Conservation (phyloP, 1,140 invertebrate species). For the Meloidogyne hapla region DNA sequence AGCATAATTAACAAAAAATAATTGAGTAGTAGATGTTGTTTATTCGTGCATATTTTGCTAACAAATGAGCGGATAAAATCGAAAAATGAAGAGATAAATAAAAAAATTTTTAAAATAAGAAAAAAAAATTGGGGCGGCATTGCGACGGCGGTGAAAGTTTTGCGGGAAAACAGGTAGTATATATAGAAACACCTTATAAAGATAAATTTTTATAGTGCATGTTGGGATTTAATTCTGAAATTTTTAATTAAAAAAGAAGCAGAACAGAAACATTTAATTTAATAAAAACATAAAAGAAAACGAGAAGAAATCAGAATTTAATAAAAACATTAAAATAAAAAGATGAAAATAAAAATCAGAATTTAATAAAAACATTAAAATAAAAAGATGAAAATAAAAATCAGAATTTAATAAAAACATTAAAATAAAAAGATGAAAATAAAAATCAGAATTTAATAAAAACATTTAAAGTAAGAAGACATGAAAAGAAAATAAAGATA, state of each 20-base stretch:
- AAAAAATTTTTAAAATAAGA: background rate
- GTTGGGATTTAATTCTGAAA: background rate
- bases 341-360: no score
- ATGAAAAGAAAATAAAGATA: no score
- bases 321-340: background rate
- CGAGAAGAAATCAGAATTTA: background rate
- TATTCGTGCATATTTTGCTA: background rate
- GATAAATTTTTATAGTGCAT: background rate
- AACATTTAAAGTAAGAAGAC: no score
- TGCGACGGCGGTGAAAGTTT: background rate
- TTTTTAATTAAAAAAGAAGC: background rate
- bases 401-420: no score
- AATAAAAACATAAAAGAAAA: background rate
- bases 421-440: no score
- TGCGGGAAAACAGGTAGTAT: background rate
- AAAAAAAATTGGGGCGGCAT: conserved; percentile 1
- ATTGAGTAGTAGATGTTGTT: background rate
- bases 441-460: background rate
- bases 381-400: no score
- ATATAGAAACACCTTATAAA: background rate
- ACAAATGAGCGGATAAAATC: background rate
- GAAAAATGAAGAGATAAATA: conserved; percentile 1
- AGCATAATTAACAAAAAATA: background rate
- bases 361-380: no score
- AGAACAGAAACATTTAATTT: background rate